phyloP scores from a whole-genome alignment of 2,888 invertebrate genomes.

The Quadroppia sp. region DNA sequence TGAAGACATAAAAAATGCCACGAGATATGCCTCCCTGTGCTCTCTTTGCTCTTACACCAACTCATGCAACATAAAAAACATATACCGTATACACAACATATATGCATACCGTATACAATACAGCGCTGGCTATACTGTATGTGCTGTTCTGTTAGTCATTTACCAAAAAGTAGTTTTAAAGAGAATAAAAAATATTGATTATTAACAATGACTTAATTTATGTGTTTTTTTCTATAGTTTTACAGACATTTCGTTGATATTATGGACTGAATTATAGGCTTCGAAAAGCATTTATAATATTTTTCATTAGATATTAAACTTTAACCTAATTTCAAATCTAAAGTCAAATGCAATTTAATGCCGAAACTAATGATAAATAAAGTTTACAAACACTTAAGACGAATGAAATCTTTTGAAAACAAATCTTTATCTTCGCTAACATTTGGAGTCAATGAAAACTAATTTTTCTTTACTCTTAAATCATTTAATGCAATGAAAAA shows the following conservation, averaged over 20 bases:
- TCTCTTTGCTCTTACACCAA: background rate
- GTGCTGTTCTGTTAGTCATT: conserved; percentile 21
- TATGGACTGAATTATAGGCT: background rate
- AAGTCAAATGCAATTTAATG: background rate
- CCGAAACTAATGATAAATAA: too few relatives aligned
- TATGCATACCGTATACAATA: conserved; percentile 15
- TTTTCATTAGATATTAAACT: background rate
- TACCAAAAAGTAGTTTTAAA: background rate
- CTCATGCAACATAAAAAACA: conserved; percentile 2
- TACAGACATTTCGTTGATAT: background rate
- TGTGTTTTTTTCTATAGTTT: too few relatives aligned
- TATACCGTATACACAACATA: background rate
- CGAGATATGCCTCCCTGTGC: conserved; percentile 2
- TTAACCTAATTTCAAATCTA: conserved; percentile 3
- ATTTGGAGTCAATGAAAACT: too few relatives aligned
- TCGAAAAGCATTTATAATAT: background rate
- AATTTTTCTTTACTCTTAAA: too few relatives aligned
- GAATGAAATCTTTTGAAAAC: too few relatives aligned
- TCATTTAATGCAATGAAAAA: too few relatives aligned
- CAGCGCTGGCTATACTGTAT: conserved; percentile 6
- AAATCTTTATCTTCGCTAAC: too few relatives aligned
- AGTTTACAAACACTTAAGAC: too few relatives aligned
- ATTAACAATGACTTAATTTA: conserved; percentile 25
- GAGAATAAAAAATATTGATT: conserved; percentile 12
- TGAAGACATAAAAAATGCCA: conserved; percentile 38